phyloP scores from a whole-genome alignment of 2,113 vertebrate genomes.

The Chaetorhynchus papuensis region DNA sequence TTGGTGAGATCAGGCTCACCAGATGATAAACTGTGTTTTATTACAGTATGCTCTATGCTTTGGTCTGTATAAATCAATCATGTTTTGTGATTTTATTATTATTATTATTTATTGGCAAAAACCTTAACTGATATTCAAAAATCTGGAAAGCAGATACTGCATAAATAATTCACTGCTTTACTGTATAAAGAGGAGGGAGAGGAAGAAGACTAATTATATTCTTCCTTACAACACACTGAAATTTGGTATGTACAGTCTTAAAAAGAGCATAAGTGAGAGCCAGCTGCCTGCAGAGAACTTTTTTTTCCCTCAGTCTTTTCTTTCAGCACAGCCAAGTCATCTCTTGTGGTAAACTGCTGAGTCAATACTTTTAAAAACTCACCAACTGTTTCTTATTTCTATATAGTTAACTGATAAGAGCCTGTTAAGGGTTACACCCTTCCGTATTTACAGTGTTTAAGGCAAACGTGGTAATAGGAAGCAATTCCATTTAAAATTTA shows the following conservation, averaged over 20 bases:
- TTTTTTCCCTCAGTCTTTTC: rapidly evolving
- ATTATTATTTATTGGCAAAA: not conserved
- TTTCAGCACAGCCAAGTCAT: not conserved
- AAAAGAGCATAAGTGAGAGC: not conserved
- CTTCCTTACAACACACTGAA: not conserved
- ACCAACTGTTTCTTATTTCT: conserved; percentile 44
- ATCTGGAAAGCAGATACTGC: not conserved
- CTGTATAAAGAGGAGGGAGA: not conserved
- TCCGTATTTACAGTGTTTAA: conserved; percentile 18
- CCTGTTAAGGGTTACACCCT: conserved; percentile 39
- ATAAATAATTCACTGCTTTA: not conserved
- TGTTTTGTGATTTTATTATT: not conserved
- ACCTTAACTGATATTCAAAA: not conserved
- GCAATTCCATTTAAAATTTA: not conserved
- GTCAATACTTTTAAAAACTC: conserved; percentile 26
- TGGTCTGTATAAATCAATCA: not conserved
- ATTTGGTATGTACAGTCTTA: not conserved
- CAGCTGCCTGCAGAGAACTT: not conserved
- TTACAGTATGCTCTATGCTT: not conserved
- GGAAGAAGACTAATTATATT: not conserved
- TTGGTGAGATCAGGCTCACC: not conserved
- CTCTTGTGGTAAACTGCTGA: conserved; percentile 30
- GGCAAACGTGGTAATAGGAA: conserved; percentile 32
- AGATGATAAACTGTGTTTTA: not conserved
- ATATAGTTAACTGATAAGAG: conserved; percentile 34